phyloP scores from a whole-genome alignment of 2,797 vertebrate species.

The Fistularia tabacaria region DNA sequence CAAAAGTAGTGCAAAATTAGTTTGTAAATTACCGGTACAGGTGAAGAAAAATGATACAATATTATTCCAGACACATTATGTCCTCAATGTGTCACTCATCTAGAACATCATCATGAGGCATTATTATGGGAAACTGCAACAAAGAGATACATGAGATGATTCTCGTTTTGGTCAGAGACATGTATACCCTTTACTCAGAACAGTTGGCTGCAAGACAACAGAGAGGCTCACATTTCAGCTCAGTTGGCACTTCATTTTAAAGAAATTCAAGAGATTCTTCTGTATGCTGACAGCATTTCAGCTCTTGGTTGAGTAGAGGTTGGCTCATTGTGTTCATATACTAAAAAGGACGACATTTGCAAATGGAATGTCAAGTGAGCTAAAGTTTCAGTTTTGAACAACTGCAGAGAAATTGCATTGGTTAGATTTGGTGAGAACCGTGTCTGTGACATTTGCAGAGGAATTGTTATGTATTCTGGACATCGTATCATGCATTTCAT shows the following conservation, averaged over 20 bases:
- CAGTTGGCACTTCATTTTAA: slow-evolving; percentile 70
- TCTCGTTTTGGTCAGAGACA: slow-evolving; percentile 53
- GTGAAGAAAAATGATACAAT: slow-evolving; percentile 20
- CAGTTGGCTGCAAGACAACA: slow-evolving; percentile 43
- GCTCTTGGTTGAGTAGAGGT: slow-evolving; percentile 48
- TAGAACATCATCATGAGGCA: slow-evolving; percentile 53
- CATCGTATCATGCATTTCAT: slow-evolving; percentile 12
- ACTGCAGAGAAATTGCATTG: background rate
- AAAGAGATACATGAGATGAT: slow-evolving; percentile 47
- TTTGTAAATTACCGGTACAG: background rate
- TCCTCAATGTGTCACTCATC: slow-evolving; percentile 64
- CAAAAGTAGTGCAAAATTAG: background rate
- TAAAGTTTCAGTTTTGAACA: slow-evolving; percentile 30
- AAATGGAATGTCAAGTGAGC: slow-evolving; percentile 47
- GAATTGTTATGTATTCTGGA: slow-evolving; percentile 12
- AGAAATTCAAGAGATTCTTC: slow-evolving; percentile 67
- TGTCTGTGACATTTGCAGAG: slow-evolving; percentile 3
- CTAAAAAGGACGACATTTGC: slow-evolving; percentile 51
- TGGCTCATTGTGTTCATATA: slow-evolving; percentile 36
- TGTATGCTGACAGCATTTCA: slow-evolving; percentile 69
- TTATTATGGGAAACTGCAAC: slow-evolving; percentile 60
- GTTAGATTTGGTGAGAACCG: slow-evolving; percentile 30
- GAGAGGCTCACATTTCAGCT: slow-evolving; percentile 63
- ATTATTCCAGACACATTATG: slow-evolving; percentile 55
- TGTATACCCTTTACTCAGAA: slow-evolving; percentile 38